A percentile compares a stretch with the other conserved stretches of the same genome.
These are phyloP conservation scores for Probaryconus sp. DNA, from an alignment of 1,140 invertebrate genomes.

Conservation along the genomic window DNA sequence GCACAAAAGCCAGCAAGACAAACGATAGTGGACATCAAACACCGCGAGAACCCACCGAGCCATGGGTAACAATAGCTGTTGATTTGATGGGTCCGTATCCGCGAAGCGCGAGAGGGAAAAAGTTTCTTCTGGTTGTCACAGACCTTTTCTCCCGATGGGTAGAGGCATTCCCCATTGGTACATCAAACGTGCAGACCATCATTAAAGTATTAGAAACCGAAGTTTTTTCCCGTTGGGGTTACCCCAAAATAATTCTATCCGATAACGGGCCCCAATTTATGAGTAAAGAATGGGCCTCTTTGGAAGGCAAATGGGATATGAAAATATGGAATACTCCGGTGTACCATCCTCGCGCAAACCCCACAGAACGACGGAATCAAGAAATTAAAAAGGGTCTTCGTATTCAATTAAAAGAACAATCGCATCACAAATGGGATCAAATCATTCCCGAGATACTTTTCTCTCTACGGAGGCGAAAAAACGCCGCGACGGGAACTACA, in stretches of 20 bases:
- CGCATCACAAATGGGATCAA: constrained; percentile 45
- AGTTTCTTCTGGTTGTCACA: constrained; percentile 15
- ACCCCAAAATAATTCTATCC: constrained; percentile 1
- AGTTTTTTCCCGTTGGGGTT: constrained; percentile 29
- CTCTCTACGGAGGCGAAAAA: constrained; percentile 39
- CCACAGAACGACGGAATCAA: constrained; percentile 63
- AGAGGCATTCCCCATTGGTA: constrained; percentile 8
- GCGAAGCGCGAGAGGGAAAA: constrained; percentile 2
- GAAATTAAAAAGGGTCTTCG: constrained; percentile 61
- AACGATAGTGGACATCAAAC: neutral
- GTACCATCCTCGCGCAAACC: constrained; percentile 65
- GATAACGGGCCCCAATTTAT: constrained; percentile 40
- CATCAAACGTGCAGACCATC: neutral
- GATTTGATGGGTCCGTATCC: constrained; percentile 38
- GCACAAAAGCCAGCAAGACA: constrained; percentile 5
- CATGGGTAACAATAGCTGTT: constrained; percentile 23
- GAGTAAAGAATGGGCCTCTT: constrained; percentile 11
- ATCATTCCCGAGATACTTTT: constrained; percentile 40
- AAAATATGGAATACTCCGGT: constrained; percentile 40
- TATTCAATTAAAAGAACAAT: constrained; percentile 20
- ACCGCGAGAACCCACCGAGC: constrained; percentile 6
- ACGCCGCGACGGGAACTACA: constrained; percentile 43
- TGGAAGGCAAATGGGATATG: constrained; percentile 23
- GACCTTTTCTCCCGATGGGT: constrained; percentile 42
- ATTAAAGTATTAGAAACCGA: neutral